A percentile compares a stretch with the other conserved stretches of the same genome.
Conservation (phyloP, 1,140 invertebrate species). For the Lutraria rhynchaena region DNA sequence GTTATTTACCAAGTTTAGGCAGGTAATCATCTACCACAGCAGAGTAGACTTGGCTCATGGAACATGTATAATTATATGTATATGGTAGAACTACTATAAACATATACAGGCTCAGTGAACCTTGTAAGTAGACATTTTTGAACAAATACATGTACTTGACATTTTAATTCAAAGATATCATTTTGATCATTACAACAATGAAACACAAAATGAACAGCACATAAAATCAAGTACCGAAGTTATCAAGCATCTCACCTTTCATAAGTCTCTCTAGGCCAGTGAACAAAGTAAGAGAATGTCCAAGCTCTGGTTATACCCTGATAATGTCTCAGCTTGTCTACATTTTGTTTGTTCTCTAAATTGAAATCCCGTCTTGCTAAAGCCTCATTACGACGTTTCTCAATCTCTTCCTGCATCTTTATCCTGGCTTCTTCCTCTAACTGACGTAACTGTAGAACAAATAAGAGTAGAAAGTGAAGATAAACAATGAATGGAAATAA, state of each 20-base stretch:
- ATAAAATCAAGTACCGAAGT: no score
- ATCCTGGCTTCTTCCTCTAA: constrained; percentile 72
- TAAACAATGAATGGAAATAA: no score
- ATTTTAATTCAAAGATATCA: neutral
- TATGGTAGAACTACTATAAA: no score
- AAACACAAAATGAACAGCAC: neutral
- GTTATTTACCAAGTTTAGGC: no score
- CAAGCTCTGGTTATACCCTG: constrained; percentile 77
- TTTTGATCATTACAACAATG: neutral
- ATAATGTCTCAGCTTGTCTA: constrained; percentile 68
- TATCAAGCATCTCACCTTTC: constrained; percentile 68
- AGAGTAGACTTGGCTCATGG: no score
- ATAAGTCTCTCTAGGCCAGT: constrained; percentile 77
- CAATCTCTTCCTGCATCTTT: constrained; percentile 71
- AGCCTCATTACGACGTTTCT: constrained; percentile 63
- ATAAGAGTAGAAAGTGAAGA: no score
- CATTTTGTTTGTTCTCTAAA: constrained; percentile 66
- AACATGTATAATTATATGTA: no score
- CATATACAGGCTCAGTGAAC: no score
- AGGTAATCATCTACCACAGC: no score
- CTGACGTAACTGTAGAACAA: constrained; percentile 70
- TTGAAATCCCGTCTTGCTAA: constrained; percentile 74
- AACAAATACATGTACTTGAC: no score
- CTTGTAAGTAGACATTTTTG: no score
- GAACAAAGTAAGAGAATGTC: constrained; percentile 77